phyloP scores from a whole-genome alignment of 2,113 vertebrate genomes.

The Neodon shergylaensis region DNA sequence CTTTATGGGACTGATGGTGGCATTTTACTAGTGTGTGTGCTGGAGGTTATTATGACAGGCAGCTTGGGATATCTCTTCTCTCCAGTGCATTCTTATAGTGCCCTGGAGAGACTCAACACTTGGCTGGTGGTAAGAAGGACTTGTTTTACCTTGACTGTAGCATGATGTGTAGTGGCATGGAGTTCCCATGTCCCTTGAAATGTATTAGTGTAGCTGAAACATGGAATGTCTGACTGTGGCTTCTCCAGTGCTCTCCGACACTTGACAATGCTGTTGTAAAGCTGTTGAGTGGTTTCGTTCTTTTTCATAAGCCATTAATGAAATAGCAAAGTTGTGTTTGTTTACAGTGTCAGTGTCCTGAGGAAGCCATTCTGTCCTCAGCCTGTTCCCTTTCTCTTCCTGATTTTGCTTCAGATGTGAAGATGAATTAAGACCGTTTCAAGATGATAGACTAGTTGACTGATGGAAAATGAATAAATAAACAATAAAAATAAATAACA shows the following conservation, averaged over 20 bases:
- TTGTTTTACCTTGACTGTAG: not conserved
- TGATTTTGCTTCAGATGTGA: not conserved
- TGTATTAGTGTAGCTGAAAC: not conserved
- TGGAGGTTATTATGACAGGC: not conserved
- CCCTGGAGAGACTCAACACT: not conserved
- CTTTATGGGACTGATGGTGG: not conserved
- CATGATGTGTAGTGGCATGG: not conserved
- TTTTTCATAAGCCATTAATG: not conserved
- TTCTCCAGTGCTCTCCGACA: not conserved
- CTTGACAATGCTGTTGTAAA: not conserved
- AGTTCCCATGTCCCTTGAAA: not conserved
- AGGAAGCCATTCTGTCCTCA: not conserved
- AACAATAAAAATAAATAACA: not conserved
- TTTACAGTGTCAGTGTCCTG: fast-evolving
- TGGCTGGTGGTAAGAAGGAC: not conserved
- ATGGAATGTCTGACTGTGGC: not conserved
- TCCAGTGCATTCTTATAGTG: not conserved
- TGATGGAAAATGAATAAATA: not conserved
- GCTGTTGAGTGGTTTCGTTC: not conserved
- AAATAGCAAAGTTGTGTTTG: not conserved
- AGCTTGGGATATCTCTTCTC: not conserved
- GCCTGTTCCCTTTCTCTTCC: not conserved
- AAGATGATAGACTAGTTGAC: not conserved
- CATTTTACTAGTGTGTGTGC: not conserved
- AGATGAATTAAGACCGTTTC: not conserved